Evolutionary conservation across 2,113 vertebrate genomes (phyloP).

Genomic region (Dryoscopus gambensis): DNA sequence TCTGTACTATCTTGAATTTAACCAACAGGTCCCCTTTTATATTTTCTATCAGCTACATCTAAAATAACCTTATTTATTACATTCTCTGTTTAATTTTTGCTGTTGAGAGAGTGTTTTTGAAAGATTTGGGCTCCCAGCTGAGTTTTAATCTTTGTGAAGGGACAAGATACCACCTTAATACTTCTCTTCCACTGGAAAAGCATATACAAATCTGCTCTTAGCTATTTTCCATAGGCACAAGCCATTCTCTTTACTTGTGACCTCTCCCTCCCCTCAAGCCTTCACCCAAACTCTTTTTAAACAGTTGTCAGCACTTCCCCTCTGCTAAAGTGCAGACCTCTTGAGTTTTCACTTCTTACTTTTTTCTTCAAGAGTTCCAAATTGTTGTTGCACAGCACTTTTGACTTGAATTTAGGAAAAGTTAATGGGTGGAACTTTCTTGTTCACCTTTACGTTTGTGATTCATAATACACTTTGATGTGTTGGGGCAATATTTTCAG

Average conservation of each 20-base stretch:
- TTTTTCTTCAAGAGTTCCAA: neutral
- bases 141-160: neutral
- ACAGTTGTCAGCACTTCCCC: neutral
- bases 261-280: neutral
- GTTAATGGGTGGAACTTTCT: neutral
- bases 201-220: neutral
- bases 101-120: neutral
- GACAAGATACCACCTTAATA: neutral
- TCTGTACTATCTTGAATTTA: neutral
- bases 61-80: neutral
- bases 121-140: neutral
- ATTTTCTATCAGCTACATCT: neutral
- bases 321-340: neutral
- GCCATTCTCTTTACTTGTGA: neutral
- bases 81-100: neutral
- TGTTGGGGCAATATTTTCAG: neutral
- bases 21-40: neutral
- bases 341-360: neutral
- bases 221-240: neutral
- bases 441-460: neutral
- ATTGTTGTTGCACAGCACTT: neutral
- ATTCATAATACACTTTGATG: neutral
- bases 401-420: neutral
- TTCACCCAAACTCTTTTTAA: neutral
- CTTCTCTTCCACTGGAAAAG: neutral